These are phyloP conservation scores for Dynastes hyllus DNA, from an alignment of 2,888 invertebrate genomes.

Conservation along the genomic window DNA sequence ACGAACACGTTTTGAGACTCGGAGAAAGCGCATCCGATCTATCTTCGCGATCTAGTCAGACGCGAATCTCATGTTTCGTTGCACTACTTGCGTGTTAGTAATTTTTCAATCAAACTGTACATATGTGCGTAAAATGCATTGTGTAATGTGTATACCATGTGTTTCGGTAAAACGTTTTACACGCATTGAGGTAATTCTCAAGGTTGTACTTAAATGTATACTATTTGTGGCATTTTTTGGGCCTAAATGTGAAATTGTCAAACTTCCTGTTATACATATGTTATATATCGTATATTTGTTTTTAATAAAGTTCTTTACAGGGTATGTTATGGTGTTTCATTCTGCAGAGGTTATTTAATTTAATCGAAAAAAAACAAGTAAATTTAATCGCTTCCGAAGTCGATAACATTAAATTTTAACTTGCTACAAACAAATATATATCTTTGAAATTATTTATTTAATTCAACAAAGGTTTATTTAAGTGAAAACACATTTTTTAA, in stretches of 20 bases:
- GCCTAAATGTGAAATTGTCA: conserved; percentile 34
- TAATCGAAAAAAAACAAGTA: too few species aligned
- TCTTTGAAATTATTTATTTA: too few species aligned
- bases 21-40: not conserved
- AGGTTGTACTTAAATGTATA: not conserved
- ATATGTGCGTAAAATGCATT: not conserved
- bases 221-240: conserved; percentile 23
- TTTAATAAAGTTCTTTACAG: conserved; percentile 36
- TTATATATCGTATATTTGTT: conserved; percentile 25
- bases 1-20: not conserved
- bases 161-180: not conserved
- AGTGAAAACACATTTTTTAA: too few species aligned
- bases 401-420: too few species aligned
- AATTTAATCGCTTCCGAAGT: too few species aligned
- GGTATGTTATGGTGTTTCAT: not conserved
- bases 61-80: too few species aligned
- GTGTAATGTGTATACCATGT: not conserved
- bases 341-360: too few species aligned
- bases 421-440: too few species aligned
- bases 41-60: not conserved
- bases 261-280: conserved; percentile 34
- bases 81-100: too few species aligned
- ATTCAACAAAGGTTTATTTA: too few species aligned
- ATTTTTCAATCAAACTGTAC: not conserved
- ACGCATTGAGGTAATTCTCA: conserved; percentile 24